Evolutionary conservation across 2,797 vertebrate species (phyloP).

Genomic region (Lophius americanus): DNA sequence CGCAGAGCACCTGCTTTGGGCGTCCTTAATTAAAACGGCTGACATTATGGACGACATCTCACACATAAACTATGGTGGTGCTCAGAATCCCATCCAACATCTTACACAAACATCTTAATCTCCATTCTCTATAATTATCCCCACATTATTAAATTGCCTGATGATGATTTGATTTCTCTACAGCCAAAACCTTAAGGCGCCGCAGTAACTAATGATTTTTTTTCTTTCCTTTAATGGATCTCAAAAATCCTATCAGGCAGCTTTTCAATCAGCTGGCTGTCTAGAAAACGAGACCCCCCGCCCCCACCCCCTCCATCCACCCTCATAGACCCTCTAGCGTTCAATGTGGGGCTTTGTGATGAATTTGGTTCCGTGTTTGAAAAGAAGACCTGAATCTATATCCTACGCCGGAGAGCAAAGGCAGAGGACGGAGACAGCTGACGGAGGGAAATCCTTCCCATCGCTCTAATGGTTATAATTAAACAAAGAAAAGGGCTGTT

Average conservation of each 20-base stretch:
- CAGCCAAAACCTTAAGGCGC: constrained; percentile 48
- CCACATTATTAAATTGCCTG: constrained; percentile 38
- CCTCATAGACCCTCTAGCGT: constrained; percentile 54
- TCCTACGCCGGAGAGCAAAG: constrained; percentile 42
- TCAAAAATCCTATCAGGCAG: constrained; percentile 58
- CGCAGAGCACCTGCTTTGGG: not conserved
- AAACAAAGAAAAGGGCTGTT: constrained; percentile 76
- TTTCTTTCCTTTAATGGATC: constrained; percentile 18
- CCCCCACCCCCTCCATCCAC: too few species aligned
- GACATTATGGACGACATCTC: not conserved
- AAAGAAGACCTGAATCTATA: constrained; percentile 64
- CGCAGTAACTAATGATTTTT: constrained; percentile 32
- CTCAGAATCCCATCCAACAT: not conserved
- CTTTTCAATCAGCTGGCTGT: constrained; percentile 65
- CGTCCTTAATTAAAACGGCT: not conserved
- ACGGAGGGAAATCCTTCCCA: constrained; percentile 68
- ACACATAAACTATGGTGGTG: too few species aligned
- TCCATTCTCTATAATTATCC: constrained; percentile 35
- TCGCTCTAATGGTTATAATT: constrained; percentile 76
- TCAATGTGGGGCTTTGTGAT: constrained; percentile 48
- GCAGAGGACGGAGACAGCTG: constrained; percentile 54
- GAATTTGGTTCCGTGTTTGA: constrained; percentile 53
- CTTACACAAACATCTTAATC: constrained; percentile 11
- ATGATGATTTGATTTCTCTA: constrained; percentile 40
- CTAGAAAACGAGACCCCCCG: constrained; percentile 50